Evolutionary conservation across 1,140 invertebrate genomes (phyloP).

Genomic region (Trachymyrmex cornetzi): DNA sequence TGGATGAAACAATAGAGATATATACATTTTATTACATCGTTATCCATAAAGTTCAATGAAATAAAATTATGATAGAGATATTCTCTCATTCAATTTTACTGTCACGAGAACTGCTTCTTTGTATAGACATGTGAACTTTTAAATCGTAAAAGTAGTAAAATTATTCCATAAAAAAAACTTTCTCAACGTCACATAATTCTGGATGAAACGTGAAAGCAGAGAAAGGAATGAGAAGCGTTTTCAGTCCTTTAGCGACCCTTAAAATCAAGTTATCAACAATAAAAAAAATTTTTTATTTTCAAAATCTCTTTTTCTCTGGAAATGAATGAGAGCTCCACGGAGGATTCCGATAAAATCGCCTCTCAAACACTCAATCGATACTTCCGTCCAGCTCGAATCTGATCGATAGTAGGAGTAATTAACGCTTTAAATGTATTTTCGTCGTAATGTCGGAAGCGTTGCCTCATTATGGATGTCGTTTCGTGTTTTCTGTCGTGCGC

Average conservation of each 20-base stretch:
- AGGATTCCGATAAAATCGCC: neutral
- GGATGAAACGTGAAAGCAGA: slow-evolving; percentile 10
- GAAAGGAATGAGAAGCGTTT: neutral
- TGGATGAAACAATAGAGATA: neutral
- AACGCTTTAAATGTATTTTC: slow-evolving; percentile 27
- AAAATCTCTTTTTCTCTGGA: neutral
- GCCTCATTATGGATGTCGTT: slow-evolving; percentile 37
- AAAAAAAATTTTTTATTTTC: slow-evolving; percentile 18
- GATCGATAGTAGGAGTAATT: slow-evolving; percentile 29
- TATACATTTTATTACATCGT: neutral
- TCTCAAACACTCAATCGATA: neutral
- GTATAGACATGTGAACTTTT: neutral
- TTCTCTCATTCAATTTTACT: neutral
- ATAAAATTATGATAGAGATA: slow-evolving; percentile 20
- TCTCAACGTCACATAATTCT: slow-evolving; percentile 2
- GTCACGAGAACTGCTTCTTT: neutral
- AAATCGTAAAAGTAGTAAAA: slow-evolving; percentile 37
- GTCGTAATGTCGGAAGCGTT: slow-evolving; percentile 35
- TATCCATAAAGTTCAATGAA: neutral
- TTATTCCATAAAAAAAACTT: slow-evolving; percentile 48
- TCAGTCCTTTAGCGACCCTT: neutral
- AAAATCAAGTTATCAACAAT: slow-evolving; percentile 33
- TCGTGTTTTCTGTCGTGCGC: neutral
- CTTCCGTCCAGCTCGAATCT: neutral
- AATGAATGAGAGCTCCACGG: neutral